Evolutionary conservation across 1,140 invertebrate genomes (phyloP).

Genomic region (Meloidogyne floridensis): DNA sequence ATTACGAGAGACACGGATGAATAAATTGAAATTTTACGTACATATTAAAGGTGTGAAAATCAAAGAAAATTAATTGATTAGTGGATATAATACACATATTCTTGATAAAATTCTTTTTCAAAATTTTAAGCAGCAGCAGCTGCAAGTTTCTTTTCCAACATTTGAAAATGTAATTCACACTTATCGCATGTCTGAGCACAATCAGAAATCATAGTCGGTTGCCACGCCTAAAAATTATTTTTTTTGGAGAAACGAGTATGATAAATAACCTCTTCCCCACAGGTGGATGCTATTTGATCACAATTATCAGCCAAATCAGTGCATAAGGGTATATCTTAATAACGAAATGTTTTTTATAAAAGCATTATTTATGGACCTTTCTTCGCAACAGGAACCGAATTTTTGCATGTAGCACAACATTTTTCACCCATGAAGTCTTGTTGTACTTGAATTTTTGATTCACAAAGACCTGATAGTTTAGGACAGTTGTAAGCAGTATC

Average conservation of each 20-base stretch:
- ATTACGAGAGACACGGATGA: no score
- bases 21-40: no score
- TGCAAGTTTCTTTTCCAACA: not conserved
- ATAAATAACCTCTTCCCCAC: not conserved
- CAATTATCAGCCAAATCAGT: constrained; percentile 9
- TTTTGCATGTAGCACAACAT: not conserved
- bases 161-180: not conserved
- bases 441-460: constrained; percentile 3
- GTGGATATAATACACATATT: no score
- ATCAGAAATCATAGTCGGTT: not conserved
- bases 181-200: not conserved
- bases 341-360: not conserved
- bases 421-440: not conserved
- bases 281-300: not conserved
- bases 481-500: not conserved
- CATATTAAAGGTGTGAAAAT: no score
- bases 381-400: no score
- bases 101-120: no score
- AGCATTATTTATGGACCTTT: no score
- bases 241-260: not conserved
- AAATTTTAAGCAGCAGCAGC: not conserved
- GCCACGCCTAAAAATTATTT: not conserved
- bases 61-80: no score
- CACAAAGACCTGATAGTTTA: not conserved
- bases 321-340: not conserved